Evolutionary conservation across 1,140 invertebrate species (phyloP), one percentile per base, ranked within the genome.

Genomic region (Cheumatopsyche charites): DNA sequence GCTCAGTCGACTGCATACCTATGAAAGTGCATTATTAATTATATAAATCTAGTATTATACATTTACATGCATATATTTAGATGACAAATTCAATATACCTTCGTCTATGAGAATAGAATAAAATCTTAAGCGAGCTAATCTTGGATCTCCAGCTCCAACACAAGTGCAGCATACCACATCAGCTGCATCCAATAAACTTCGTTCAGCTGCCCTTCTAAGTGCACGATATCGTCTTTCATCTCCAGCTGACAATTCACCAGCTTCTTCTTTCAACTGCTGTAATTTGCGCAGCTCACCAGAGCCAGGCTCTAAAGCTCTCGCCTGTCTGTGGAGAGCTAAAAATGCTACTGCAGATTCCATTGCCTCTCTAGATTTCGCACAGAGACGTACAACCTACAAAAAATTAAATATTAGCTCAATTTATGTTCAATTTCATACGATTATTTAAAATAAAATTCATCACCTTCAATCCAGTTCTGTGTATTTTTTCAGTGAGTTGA

Each of bases 151-250:
- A 12, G 98, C 97, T 42, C 97, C 97, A 0, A 99, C 97, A 83
- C 98, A 99, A 0, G 98, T 99, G 78, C 97, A 99, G 78, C 98
- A 99, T 62, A 99, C 97, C 0, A 99, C 98, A 83, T 99, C 98
- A 15, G 98, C 98, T 13, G 94, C 94, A 78, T 96, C 93, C 1
- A 99, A 82, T 0, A 99, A 83, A 74, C 98, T 93, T 72, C 95
- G 91, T 79, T 99, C 98, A 19, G 95, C 91, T 7, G 92, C 90
- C 76, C 95, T 94, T 76, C 98, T 98, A 73, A 99, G 80, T 29
- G 92, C 90, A 13, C 96, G 87, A 79, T 98, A 99, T 4, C 97
- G 87, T 74, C 98, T 95, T 80, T 99, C 97, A 82, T 99, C 98
- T 0, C 91, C 90, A 0, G 91, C 92, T 2, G 95, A 96, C 47